These are phyloP conservation scores for Cephus sareptanus DNA, from an alignment of 2,888 invertebrate genomes.

Conservation along the genomic window DNA sequence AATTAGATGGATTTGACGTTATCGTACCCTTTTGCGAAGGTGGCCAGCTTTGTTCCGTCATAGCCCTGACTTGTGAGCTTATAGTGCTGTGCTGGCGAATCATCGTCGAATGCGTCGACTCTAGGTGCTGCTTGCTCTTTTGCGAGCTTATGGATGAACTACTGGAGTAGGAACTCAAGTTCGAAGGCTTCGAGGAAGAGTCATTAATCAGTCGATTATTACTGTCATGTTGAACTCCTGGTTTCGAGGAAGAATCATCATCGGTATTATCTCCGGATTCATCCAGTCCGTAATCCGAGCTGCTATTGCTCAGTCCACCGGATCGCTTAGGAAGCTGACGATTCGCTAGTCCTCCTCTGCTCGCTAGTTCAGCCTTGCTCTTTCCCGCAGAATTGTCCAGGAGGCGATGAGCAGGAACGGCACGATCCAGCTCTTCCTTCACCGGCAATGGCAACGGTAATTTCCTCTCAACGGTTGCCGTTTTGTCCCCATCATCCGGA, in stretches of 20 bases:
- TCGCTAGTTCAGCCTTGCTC: slow-evolving; percentile 88
- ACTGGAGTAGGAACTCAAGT: slow-evolving; percentile 62
- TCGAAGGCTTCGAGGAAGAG: slow-evolving; percentile 62
- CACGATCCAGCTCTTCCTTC: slow-evolving; percentile 82
- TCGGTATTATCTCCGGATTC: slow-evolving; percentile 76
- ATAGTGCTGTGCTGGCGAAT: slow-evolving; percentile 62
- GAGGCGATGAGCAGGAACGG: slow-evolving; percentile 87
- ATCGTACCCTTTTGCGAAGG: slow-evolving; percentile 54
- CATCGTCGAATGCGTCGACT: slow-evolving; percentile 55
- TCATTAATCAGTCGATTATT: slow-evolving; percentile 64
- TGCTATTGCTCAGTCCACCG: slow-evolving; percentile 72
- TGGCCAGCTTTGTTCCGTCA: slow-evolving; percentile 64
- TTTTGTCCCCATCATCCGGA: slow-evolving; percentile 82
- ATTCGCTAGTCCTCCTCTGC: slow-evolving; percentile 79
- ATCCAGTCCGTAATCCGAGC: slow-evolving; percentile 82
- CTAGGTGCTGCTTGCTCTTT: slow-evolving; percentile 57
- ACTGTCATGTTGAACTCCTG: slow-evolving; percentile 50
- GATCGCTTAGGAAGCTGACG: slow-evolving; percentile 73
- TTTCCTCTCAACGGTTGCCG: slow-evolving; percentile 80
- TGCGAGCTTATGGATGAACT: slow-evolving; percentile 61
- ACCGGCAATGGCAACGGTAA: slow-evolving; percentile 66
- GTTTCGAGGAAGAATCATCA: slow-evolving; percentile 67
- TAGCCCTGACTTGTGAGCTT: slow-evolving; percentile 61
- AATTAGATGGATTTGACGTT: neutral
- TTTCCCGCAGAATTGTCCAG: slow-evolving; percentile 89